Evolutionary conservation across 2,113 vertebrate species (phyloP).

Genomic region (Probosciger aterrimus): DNA sequence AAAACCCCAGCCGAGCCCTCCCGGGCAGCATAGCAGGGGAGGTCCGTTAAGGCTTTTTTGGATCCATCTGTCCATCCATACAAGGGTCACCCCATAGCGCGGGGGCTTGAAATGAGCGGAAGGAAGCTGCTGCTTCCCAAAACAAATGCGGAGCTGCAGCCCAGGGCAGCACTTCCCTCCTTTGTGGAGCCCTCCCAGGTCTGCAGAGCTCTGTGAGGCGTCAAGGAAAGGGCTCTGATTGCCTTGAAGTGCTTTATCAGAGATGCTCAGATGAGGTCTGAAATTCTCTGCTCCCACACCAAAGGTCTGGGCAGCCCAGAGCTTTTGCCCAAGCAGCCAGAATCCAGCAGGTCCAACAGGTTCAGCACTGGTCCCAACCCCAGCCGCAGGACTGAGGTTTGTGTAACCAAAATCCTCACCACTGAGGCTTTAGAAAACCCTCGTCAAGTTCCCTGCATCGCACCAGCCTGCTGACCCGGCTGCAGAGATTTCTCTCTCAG

Average conservation of each 20-base stretch:
- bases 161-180: background rate
- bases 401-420: background rate
- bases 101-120: background rate
- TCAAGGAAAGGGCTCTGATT: background rate
- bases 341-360: background rate
- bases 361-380: background rate
- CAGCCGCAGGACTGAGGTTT: background rate
- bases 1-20: background rate
- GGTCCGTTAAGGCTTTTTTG: background rate
- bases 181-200: background rate
- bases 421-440: background rate
- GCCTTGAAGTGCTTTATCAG: background rate
- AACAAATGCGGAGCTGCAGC: background rate
- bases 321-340: background rate
- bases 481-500: background rate
- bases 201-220: background rate
- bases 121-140: slow-evolving; percentile 36
- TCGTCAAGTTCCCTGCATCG: fast-evolving
- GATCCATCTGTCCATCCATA: background rate
- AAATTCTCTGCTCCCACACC: background rate
- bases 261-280: background rate
- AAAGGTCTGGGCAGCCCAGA: background rate
- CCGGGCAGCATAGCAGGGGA: fast-evolving
- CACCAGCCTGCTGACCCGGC: fast-evolving
- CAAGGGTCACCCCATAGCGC: fast-evolving